These are phyloP conservation scores for Lasioglossum pauxillum DNA, from an alignment of 2,888 invertebrate species.

Conservation along the genomic window DNA sequence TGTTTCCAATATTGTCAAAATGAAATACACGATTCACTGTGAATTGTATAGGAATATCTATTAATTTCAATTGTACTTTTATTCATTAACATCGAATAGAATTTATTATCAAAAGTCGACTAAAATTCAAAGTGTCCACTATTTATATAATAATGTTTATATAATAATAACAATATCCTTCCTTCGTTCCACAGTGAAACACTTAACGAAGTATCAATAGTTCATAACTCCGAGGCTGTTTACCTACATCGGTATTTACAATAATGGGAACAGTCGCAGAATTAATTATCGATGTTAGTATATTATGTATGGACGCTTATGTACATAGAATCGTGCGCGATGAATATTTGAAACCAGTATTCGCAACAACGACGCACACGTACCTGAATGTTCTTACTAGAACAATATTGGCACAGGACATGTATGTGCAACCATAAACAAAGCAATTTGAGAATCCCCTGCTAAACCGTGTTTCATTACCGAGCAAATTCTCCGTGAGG, in stretches of 20 bases:
- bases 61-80: too few relatives aligned
- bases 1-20: background rate
- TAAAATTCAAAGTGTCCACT: background rate
- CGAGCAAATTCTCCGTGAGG: background rate
- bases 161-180: background rate
- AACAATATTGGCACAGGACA: background rate
- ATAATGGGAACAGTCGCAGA: background rate
- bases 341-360: background rate
- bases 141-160: background rate
- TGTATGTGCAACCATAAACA: conserved; percentile 17
- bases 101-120: background rate
- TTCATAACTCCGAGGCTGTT: conserved; percentile 30
- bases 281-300: conserved; percentile 19
- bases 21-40: background rate
- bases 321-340: conserved; percentile 9
- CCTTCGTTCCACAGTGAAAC: background rate
- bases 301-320: background rate
- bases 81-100: background rate
- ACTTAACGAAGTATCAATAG: conserved; percentile 20
- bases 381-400: background rate
- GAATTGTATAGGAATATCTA: too few relatives aligned
- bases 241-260: conserved; percentile 15
- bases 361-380: background rate
- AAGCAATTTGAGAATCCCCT: conserved; percentile 1
- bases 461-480: background rate